Percentiles rank a stretch among this genome's conserved stretches.
Evolutionary conservation across 1,140 invertebrate species (phyloP).

Genomic region (Cyphomyrmex costatus): DNA sequence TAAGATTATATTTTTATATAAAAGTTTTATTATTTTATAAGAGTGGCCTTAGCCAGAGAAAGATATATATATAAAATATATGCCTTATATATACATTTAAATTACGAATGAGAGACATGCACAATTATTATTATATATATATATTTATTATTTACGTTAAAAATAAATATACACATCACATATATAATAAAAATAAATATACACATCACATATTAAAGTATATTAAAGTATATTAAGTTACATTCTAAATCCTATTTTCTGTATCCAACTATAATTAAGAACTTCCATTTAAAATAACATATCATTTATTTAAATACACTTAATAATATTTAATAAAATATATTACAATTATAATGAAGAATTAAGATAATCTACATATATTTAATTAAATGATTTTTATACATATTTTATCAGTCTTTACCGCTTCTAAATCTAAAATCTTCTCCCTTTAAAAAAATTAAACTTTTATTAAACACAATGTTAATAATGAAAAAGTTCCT

Average conservation of each 20-base stretch:
- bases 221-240: neutral
- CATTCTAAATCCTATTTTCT: neutral
- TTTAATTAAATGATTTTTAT: neutral
- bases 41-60: constrained; percentile 52
- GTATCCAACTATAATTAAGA: constrained; percentile 23
- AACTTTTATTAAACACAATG: constrained; percentile 80
- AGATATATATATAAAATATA: constrained; percentile 44
- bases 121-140: constrained; percentile 23
- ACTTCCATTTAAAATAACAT: constrained; percentile 63
- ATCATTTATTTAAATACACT: constrained; percentile 50
- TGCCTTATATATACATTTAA: constrained; percentile 15
- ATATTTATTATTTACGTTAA: constrained; percentile 43
- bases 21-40: constrained; percentile 53
- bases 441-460: constrained; percentile 83
- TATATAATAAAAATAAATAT: neutral
- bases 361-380: neutral
- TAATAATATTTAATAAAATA: constrained; percentile 18
- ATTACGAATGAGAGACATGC: constrained; percentile 30
- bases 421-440: constrained; percentile 79
- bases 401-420: constrained; percentile 71
- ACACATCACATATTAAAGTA: constrained; percentile 42
- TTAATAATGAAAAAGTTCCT: constrained; percentile 81
- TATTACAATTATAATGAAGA: constrained; percentile 18
- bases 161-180: constrained; percentile 47
- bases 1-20: constrained; percentile 76